Conservation (phyloP, 1,140 invertebrate species). For the Sweltsa coloradensis region DNA sequence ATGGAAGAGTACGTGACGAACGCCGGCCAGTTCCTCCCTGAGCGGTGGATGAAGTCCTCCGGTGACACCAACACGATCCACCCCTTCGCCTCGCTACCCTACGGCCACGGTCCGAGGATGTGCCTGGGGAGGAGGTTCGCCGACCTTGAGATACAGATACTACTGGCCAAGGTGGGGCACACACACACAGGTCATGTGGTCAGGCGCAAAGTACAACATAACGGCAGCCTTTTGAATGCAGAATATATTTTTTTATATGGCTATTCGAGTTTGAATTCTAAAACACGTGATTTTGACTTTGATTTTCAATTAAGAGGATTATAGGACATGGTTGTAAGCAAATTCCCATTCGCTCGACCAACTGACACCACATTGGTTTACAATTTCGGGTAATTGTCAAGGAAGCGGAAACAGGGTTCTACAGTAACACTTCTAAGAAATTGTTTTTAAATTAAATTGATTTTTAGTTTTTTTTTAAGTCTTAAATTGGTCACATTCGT, state of each 20-base stretch:
- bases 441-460: too few relatives aligned
- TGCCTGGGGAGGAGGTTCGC: slow-evolving; percentile 71
- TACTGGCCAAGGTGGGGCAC: slow-evolving; percentile 51
- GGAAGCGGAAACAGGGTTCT: too few relatives aligned
- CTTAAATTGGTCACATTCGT: too few relatives aligned
- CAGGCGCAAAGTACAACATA: background rate
- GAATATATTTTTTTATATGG: background rate
- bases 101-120: slow-evolving; percentile 70
- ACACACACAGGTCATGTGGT: background rate
- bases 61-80: slow-evolving; percentile 35
- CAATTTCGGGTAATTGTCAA: too few relatives aligned
- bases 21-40: slow-evolving; percentile 56
- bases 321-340: background rate
- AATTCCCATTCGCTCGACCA: too few relatives aligned
- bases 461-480: too few relatives aligned
- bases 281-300: background rate
- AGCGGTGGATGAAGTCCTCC: slow-evolving; percentile 57
- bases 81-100: slow-evolving; percentile 67
- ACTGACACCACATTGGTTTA: too few relatives aligned
- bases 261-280: background rate
- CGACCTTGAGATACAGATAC: slow-evolving; percentile 69
- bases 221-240: background rate
- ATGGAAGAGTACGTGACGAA: slow-evolving; percentile 68
- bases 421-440: too few relatives aligned
- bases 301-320: background rate